phyloP scores from a whole-genome alignment of 1,140 invertebrate genomes.

The Drosophila prosaltans region DNA sequence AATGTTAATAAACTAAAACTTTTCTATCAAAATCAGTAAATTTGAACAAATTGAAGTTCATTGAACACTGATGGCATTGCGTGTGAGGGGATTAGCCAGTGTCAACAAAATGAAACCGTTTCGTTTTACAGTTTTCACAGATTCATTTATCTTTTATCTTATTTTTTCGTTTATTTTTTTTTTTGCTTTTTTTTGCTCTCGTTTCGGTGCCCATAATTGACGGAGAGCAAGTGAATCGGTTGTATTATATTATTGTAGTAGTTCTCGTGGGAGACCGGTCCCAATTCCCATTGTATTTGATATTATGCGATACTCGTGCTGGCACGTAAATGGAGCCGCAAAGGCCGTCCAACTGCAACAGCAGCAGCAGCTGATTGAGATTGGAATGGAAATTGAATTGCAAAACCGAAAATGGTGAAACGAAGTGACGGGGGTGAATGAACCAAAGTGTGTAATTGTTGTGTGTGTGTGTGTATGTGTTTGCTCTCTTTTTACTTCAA shows the following conservation, averaged over 20 bases:
- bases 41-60: conserved; percentile 27
- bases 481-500: background rate
- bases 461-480: conserved; percentile 15
- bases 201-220: conserved; percentile 46
- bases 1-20: background rate
- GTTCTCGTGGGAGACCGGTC: conserved; percentile 25
- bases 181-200: background rate
- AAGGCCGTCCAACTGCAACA: conserved; percentile 34
- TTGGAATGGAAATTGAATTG: conserved; percentile 11
- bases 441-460: conserved; percentile 22
- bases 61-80: conserved; percentile 28
- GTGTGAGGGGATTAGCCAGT: conserved; percentile 18
- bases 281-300: background rate
- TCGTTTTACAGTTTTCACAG: conserved; percentile 43
- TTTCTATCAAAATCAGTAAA: conserved; percentile 26
- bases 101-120: conserved; percentile 27
- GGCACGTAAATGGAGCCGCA: conserved; percentile 36
- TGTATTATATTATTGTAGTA: conserved; percentile 7
- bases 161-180: conserved; percentile 28
- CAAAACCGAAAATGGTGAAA: conserved; percentile 7
- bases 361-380: background rate
- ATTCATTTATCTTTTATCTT: conserved; percentile 67
- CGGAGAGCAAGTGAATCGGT: conserved; percentile 46
- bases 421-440: conserved; percentile 39
- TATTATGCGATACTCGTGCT: conserved; percentile 26